These are phyloP conservation scores for Anthrax anthrax DNA, from an alignment of 2,888 invertebrate genomes.

Conservation along the genomic window DNA sequence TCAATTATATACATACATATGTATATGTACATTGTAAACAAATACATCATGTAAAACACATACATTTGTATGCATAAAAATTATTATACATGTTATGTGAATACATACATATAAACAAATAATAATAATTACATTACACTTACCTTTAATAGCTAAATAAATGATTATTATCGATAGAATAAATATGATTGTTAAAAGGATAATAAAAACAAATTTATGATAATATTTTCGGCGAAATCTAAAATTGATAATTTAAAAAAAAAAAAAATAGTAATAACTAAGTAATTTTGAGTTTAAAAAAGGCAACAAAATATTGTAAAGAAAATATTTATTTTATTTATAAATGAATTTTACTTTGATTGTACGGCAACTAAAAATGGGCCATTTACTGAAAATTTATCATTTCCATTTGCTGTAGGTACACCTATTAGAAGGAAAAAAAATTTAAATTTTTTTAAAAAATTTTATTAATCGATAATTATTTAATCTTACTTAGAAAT, in stretches of 20 bases:
- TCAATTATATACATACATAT: no score
- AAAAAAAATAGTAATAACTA: neutral
- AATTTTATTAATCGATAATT: no score
- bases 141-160: conserved; percentile 40
- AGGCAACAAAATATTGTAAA: neutral
- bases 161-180: conserved; percentile 41
- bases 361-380: conserved; percentile 27
- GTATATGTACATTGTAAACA: no score
- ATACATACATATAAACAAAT: no score
- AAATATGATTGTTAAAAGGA: conserved; percentile 38
- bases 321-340: neutral
- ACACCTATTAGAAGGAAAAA: conserved; percentile 2
- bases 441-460: no score
- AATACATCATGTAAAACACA: no score
- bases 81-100: no score
- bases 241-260: conserved; percentile 19
- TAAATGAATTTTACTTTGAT: conserved; percentile 27
- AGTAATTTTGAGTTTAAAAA: conserved; percentile 1
- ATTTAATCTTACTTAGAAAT: no score
- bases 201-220: conserved; percentile 38
- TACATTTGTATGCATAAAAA: no score
- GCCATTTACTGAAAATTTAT: conserved; percentile 11
- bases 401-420: conserved; percentile 6
- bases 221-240: conserved; percentile 50
- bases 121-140: conserved; percentile 28